A percentile compares a stretch with the other conserved stretches of the same genome.
Evolutionary conservation across 2,797 vertebrate genomes (phyloP).

Genomic region (Mastacembelus armatus): DNA sequence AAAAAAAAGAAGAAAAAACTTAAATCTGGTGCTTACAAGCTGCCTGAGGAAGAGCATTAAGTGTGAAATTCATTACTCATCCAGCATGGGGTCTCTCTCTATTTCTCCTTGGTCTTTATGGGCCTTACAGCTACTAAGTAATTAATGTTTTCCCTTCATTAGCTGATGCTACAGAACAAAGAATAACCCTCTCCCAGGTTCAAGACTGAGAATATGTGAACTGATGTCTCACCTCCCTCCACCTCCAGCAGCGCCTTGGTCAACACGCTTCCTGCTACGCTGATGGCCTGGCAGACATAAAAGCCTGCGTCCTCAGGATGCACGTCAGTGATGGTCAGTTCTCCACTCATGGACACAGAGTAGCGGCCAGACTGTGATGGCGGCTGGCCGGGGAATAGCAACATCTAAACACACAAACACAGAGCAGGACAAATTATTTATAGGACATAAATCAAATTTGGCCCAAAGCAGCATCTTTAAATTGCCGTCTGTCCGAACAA

Average conservation of each 20-base stretch:
- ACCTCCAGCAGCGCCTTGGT: conserved; percentile 92
- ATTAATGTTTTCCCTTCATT: conserved; percentile 63
- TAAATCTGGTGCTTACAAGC: conserved; percentile 52
- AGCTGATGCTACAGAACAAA: conserved; percentile 42
- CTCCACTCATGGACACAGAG: conserved; percentile 90
- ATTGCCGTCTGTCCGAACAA: not conserved
- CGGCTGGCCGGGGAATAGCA: conserved; percentile 93
- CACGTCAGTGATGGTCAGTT: conserved; percentile 89
- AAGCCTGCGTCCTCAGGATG: conserved; percentile 90
- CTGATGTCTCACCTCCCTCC: conserved; percentile 82
- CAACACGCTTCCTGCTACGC: conserved; percentile 92
- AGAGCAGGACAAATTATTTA: not conserved
- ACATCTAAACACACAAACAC: conserved; percentile 80
- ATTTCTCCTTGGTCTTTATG: conserved; percentile 16
- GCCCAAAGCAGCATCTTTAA: not conserved
- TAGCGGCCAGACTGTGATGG: conserved; percentile 85
- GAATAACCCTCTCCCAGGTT: conserved; percentile 14
- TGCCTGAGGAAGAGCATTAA: conserved; percentile 50
- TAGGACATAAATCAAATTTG: not conserved
- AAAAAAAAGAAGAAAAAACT: conserved; percentile 14
- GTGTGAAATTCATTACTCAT: conserved; percentile 48
- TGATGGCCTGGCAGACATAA: conserved; percentile 97
- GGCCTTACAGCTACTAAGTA: conserved; percentile 47
- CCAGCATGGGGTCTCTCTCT: conserved; percentile 43
- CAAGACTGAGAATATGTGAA: not conserved